Base-by-base conservation (phyloP, 1,140 invertebrate genomes). In the Drosophila pachea region DNA sequence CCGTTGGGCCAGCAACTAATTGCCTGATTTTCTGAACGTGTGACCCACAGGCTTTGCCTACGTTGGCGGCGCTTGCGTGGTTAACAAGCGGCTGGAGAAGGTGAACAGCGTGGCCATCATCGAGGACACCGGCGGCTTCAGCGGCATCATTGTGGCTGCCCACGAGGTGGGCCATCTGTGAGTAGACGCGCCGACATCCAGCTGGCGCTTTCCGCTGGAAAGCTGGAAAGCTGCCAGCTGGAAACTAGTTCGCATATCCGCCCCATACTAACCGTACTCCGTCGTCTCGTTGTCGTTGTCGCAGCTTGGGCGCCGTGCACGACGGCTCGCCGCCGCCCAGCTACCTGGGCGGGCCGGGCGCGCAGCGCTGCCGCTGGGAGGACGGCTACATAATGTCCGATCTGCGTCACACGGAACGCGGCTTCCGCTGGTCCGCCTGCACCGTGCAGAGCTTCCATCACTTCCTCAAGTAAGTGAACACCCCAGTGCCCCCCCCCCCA, bases 361-460 rank as follows among this genome's bases (percentile, higher is more conserved):
- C 97, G 38, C 95, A 97, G 86, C 96, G 97, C 78, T 98, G 97
- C 86, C 93, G 96, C 78, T 98, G 97, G 97, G 96, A 97, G 89
- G 97, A 98, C 88, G 97, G 97, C 43, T 98, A 95, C 90, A 98
- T 98, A 78, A 98, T 98, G 97, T 97, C 95, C 53, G 97, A 98
- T 90, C 92, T 98, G 47, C 91, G 97, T 72, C 97, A 98, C 89
- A 98, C 97, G 1, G 97, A 98, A 90, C 94, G 97, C 86, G 97
- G 97, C 11, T 98, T 98, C 91, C 92, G 95, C 81, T 98, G 97
- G 97, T 98, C 96, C 6, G 93, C 96, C 31, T 98, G 97, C 89
- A 97, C 95, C 76, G 93, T 97, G n/a, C 93, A 96, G 56, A 97
- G 96, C 82, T 98, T 98, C 90, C 96, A 98, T 91, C 97, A 98